These are phyloP conservation scores for Lepilemur ruficaudatus DNA, from an alignment of 2,797 vertebrate genomes.

Conservation along the genomic window DNA sequence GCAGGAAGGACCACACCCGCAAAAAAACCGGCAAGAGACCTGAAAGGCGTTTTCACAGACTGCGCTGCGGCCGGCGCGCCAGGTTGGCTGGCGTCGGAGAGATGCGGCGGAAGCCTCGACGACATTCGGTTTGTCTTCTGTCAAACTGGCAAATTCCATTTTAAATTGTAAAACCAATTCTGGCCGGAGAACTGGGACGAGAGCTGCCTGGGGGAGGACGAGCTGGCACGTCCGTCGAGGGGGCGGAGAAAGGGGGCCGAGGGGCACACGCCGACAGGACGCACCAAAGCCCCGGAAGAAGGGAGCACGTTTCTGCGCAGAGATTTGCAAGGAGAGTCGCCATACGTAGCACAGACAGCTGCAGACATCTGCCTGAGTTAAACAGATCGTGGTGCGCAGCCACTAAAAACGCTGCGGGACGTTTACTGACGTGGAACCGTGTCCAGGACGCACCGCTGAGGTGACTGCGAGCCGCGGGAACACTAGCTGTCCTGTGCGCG, in stretches of 20 bases:
- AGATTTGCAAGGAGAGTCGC: not conserved
- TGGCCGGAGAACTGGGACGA: not conserved
- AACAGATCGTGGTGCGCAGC: rapidly evolving
- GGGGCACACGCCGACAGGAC: too few relatives aligned
- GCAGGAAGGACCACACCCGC: not conserved
- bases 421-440: rapidly evolving
- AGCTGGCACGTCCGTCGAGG: rapidly evolving
- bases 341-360: not conserved
- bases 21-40: not conserved
- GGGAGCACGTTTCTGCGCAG: not conserved
- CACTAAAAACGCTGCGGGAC: rapidly evolving
- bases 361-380: rapidly evolving
- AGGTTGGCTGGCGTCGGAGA: not conserved
- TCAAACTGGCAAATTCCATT: not conserved
- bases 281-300: not conserved
- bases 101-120: rapidly evolving
- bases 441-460: rapidly evolving
- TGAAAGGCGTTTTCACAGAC: rapidly evolving
- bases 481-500: rapidly evolving
- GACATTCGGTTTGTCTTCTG: rapidly evolving
- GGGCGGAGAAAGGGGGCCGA: not conserved
- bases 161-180: not conserved
- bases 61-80: rapidly evolving
- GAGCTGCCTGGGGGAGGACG: rapidly evolving
- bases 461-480: rapidly evolving